These are phyloP conservation scores for Sebastes elongatus DNA, from an alignment of 2,797 vertebrate species.

Conservation along the genomic window DNA sequence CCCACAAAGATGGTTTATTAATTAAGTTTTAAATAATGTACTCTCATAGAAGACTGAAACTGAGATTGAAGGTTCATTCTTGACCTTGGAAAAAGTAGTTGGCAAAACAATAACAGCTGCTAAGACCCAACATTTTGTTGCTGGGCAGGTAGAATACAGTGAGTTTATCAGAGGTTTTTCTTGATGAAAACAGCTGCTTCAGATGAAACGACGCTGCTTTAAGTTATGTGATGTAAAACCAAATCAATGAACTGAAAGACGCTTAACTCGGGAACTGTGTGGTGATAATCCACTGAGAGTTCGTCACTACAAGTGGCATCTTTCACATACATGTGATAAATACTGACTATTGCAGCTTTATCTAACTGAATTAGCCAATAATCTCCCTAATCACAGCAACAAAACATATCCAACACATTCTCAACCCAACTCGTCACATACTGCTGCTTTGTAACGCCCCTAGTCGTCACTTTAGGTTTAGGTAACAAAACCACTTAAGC, in stretches of 20 bases:
- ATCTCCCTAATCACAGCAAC: neutral
- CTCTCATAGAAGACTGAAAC: neutral
- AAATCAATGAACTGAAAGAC: neutral
- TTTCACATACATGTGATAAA: neutral
- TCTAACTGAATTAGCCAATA: neutral
- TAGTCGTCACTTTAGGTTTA: no score
- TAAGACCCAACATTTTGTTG: neutral
- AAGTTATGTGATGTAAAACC: neutral
- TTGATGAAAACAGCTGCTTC: neutral
- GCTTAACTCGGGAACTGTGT: neutral
- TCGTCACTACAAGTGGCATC: neutral
- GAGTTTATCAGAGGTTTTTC: no score
- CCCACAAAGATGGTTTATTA: neutral
- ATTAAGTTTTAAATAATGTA: neutral
- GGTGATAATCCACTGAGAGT: rapidly evolving
- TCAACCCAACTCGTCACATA: no score
- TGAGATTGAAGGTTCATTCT: neutral
- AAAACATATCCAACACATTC: neutral
- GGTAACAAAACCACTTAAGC: no score
- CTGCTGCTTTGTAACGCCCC: rapidly evolving
- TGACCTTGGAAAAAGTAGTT: neutral
- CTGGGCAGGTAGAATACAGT: neutral
- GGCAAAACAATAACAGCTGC: neutral
- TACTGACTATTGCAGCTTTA: neutral
- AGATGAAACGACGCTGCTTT: neutral